Evolutionary conservation across 1,140 invertebrate genomes (phyloP), one percentile per base, ranked within the genome.

Genomic region (Eumeta japonica): DNA sequence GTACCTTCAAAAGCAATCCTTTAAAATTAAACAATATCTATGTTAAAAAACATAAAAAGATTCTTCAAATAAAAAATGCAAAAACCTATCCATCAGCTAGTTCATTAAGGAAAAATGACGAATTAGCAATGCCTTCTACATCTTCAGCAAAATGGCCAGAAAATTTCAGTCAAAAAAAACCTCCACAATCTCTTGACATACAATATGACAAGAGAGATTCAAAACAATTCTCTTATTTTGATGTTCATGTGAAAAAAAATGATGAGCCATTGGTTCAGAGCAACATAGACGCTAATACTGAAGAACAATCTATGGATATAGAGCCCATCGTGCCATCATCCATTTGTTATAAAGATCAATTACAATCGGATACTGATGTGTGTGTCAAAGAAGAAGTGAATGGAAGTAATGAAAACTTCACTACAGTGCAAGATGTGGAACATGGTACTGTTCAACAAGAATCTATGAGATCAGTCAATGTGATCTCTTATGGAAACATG

Each of bases 31-130:
- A 66, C 39, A 74, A 70, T 43, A 59, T 66, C 16, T 76, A 56
- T 59, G 62, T 71, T 1, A 75, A 68, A 35, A 76, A 75, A 44
- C 57, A 67, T 15, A 76, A 73, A 45, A 76, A 75, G 51, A 44
- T 72, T 37, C 48, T 75, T 35, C 58, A 66, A 45, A 75, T 76
- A 36, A 76, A 74, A 43, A 73, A 71, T 45, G 52, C 56, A 5
- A 74, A 70, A 42, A 14, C 35, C 16, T 52, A 43, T 37, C 37
- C 49, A 18, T 31, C 32, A 9, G 39, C 29, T 5, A 45, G 32
- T 28, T 11, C 39, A 15, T 35, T 48, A 15, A 44, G 15, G 30
- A 46, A 34, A 43, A 39, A 16, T 29, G 52, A 60, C 15, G 36
- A 35, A 34, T 63, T 61, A 16, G 52, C 57, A 12, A 34, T 44